Conservation (phyloP, 2,113 vertebrate genomes). For the Orthonyx spaldingii region DNA sequence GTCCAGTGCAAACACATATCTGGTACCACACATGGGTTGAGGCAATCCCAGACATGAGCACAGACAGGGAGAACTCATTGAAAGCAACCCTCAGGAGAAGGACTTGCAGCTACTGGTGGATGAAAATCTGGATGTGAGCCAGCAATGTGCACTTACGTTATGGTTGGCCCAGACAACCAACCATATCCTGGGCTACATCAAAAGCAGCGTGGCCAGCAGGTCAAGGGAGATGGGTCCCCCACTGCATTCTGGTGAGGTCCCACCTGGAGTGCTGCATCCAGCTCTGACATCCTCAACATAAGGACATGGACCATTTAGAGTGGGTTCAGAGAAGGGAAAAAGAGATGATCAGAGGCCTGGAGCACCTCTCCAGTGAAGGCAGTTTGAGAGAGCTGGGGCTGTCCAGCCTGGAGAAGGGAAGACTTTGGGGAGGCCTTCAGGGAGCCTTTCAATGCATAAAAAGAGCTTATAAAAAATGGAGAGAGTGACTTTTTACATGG, state of each 20-base stretch:
- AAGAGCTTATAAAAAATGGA: background rate
- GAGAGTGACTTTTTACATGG: background rate
- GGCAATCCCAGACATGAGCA: background rate
- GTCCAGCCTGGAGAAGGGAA: background rate
- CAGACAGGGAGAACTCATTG: background rate
- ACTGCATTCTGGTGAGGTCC: background rate
- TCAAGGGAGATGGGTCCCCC: background rate
- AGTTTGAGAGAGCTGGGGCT: background rate
- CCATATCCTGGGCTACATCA: background rate
- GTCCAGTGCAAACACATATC: background rate
- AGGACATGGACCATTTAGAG: background rate
- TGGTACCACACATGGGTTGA: background rate
- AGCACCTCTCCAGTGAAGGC: background rate
- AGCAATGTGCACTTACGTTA: no score
- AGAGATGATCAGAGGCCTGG: background rate
- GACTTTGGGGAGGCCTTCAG: background rate
- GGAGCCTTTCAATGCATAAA: background rate
- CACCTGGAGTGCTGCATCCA: background rate
- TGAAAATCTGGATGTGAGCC: background rate
- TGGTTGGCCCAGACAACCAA: background rate
- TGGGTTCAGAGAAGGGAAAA: background rate
- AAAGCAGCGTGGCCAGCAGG: background rate
- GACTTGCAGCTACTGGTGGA: no score
- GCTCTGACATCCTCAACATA: background rate
- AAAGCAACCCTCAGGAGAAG: background rate